These are phyloP conservation scores for Macropus fuliginosus DNA, from an alignment of 2,797 vertebrate species.

Conservation along the genomic window DNA sequence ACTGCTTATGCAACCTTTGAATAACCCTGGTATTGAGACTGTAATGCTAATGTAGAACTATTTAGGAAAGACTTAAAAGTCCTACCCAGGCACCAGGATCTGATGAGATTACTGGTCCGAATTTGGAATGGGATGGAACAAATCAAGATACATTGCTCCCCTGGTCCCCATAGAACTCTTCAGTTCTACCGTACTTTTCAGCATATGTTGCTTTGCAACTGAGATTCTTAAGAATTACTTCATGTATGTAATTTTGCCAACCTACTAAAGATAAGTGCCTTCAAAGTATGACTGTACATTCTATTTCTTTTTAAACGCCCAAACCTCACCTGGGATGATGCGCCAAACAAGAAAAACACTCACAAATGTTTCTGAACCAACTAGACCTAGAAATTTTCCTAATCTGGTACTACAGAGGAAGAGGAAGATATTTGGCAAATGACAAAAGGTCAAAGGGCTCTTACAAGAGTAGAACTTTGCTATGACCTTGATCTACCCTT, in stretches of 20 bases:
- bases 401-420: slow-evolving; percentile 50
- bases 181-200: not conserved
- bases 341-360: slow-evolving; percentile 15
- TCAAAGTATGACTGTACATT: not conserved
- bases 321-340: not conserved
- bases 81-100: slow-evolving; percentile 9
- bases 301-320: slow-evolving; percentile 33
- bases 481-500: slow-evolving; percentile 81
- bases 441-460: slow-evolving; percentile 61
- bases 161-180: not conserved
- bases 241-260: not conserved
- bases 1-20: not conserved
- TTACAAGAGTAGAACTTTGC: slow-evolving; percentile 39
- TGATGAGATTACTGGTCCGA: slow-evolving; percentile 33
- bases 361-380: slow-evolving; percentile 53
- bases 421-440: slow-evolving; percentile 49
- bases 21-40: not conserved
- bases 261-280: slow-evolving; percentile 10
- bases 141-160: not conserved
- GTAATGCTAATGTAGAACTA: not conserved
- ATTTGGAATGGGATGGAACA: slow-evolving; percentile 25
- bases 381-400: slow-evolving; percentile 47
- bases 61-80: slow-evolving; percentile 30
- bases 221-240: not conserved
- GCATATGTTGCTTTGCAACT: not conserved